Percentiles rank a stretch among this genome's conserved stretches.
These are phyloP conservation scores for Branchinecta lynchi DNA, from an alignment of 1,140 invertebrate species.

Conservation along the genomic window DNA sequence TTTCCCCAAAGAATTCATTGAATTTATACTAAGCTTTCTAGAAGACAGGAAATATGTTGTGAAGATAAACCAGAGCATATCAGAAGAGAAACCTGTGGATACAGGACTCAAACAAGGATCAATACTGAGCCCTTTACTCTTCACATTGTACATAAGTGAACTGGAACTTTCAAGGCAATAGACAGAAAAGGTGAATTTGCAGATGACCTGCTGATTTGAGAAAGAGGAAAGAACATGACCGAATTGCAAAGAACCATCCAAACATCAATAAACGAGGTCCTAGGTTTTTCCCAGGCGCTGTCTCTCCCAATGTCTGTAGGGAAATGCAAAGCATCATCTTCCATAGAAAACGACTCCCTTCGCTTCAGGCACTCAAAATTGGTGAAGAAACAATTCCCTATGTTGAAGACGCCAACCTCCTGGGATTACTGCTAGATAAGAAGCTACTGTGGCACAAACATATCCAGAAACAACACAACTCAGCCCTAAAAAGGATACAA, in stretches of 20 bases:
- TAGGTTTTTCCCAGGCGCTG: neutral
- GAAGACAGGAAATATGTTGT: neutral
- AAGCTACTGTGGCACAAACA: neutral
- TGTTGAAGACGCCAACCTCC: neutral
- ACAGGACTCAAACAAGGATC: neutral
- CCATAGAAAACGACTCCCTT: neutral
- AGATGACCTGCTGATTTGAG: neutral
- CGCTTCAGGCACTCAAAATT: neutral
- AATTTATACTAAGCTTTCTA: neutral
- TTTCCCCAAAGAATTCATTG: neutral
- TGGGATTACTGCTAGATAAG: neutral
- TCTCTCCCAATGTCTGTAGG: neutral
- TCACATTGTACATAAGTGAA: neutral
- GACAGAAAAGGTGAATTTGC: neutral
- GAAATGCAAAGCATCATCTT: neutral
- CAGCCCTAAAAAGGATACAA: neutral
- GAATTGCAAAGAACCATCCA: neutral
- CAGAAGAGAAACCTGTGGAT: neutral
- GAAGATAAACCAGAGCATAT: neutral
- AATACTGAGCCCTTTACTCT: neutral
- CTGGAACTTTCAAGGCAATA: neutral
- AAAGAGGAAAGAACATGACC: neutral
- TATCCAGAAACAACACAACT: neutral
- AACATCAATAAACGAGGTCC: neutral
- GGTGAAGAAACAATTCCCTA: neutral